Evolutionary conservation across 1,140 invertebrate genomes (phyloP), one percentile per base, ranked within the genome.

Genomic region (Tetraneura akinire): DNA sequence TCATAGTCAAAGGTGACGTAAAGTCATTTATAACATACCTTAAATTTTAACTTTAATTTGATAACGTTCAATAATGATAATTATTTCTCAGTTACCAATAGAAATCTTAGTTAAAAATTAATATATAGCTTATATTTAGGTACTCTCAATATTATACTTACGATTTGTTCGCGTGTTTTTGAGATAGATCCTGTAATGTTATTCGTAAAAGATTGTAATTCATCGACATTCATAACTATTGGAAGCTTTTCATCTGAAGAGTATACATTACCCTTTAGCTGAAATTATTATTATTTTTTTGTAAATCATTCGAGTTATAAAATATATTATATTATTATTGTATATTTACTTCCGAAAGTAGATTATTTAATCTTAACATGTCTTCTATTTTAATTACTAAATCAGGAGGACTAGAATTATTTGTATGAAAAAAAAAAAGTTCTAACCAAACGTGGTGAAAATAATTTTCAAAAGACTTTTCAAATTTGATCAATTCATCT

Each of bases 121-220:
- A n/a, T n/a, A n/a, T n/a, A n/a, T n/a, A n/a, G n/a, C n/a, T n/a
- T n/a, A n/a, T n/a, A n/a, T n/a, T 37, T n/a, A 81, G 29, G 42
- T 81, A 82, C 82, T 80, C 82, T 81, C 53, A 62, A 81, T 53
- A 32, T 26, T 11, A 1, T 14, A 70, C 42, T n/a, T n/a, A n/a
- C n/a, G n/a, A n/a, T n/a, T n/a, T n/a, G n/a, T n/a, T n/a, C n/a
- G n/a, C n/a, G n/a, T 70, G n/a, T 78, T 9, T 9, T 18, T 49
- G 60, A 29, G 49, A 18, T 4, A 13, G n/a, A 55, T 21, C 47
- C 21, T 49, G 80, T 64, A 37, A 73, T 80, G 11, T 70, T 21
- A 55, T 83, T 80, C 1, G 81, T 81, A n/a, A 81, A 45, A 8
- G 74, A 51, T 55, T 84, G 83, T 26, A 84, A 47, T 37, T 83